These are phyloP conservation scores for Tinamus guttatus DNA, from an alignment of 2,113 vertebrate genomes.

Conservation along the genomic window DNA sequence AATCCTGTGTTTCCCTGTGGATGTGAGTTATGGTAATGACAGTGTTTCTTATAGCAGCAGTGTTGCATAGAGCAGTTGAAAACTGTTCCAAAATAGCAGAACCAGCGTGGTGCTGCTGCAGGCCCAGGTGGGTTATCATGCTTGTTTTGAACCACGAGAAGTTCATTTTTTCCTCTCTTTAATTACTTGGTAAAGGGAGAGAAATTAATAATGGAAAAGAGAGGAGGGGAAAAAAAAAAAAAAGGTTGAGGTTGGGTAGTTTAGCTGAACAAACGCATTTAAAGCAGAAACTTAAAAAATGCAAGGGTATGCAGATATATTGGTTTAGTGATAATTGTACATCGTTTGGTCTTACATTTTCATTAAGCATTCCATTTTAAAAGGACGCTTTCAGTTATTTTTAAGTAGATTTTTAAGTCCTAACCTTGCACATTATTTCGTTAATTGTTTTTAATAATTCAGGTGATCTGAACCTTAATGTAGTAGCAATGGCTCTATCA, in stretches of 20 bases:
- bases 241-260: not conserved
- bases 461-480: slow-evolving; percentile 98
- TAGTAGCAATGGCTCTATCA: slow-evolving; percentile 97
- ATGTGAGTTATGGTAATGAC: not conserved
- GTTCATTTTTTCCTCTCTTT: not conserved
- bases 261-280: not conserved
- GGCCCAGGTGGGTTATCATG: not conserved
- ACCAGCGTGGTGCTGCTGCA: not conserved
- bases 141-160: not conserved
- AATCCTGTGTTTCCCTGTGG: not conserved
- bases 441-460: slow-evolving; percentile 42
- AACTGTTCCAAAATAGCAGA: not conserved
- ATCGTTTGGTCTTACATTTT: not conserved
- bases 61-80: not conserved
- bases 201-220: not conserved
- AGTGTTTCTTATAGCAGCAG: not conserved
- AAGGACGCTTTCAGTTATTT: not conserved
- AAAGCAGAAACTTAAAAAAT: not conserved
- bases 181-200: not conserved
- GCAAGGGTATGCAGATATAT: not conserved
- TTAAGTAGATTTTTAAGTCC: not conserved
- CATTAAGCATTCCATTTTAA: not conserved
- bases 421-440: not conserved
- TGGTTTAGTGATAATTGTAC: not conserved
- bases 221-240: not conserved